Base-by-base conservation (phyloP, 2,797 vertebrate genomes). In the Anabas testudineus region DNA sequence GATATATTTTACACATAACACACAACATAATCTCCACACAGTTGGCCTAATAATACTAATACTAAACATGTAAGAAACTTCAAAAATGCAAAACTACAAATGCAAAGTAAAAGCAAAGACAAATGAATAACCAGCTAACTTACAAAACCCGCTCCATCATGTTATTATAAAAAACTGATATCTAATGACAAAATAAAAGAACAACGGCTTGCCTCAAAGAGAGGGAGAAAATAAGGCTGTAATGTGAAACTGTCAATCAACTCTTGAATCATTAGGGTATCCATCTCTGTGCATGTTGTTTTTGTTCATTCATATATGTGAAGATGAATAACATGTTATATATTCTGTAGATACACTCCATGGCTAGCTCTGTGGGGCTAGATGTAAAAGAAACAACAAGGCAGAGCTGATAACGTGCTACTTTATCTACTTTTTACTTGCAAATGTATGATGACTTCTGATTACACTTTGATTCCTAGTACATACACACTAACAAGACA, bases 231-330 rank as follows among this genome's bases (percentile, higher is more conserved):
- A 59, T 41, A 19, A 19, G 16, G 12, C 0, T 7, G 14, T 13
- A 7, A 36, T 45, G 47, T 19, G 19, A 49, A 36, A 56, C 36
- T 49, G 19, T 10, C 70, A 60, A 12, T 10, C 70, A 60, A 12
- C 30, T 21, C 19, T 16, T 52, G 5, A 60, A 47, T 58, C n/a
- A 36, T 1, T 21, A 18, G 34, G 53, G 1, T 39, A 39, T 37
- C 43, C 4, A 4, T 60, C 15, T 46, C 19, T 52, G 13, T 56
- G 16, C 22, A 37, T 28, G 28, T 9, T 36, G 2, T 10, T 13
- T 54, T 45, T 45, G 28, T 46, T 19, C 12, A 14, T 16, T 43
- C 41, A 7, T n/a, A 7, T n/a, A 42, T 42, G 18, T 39, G 39
- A 39, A 39, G 13, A 39, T 32, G 4, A 32, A 2, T 39, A 37